Evolutionary conservation across 2,888 invertebrate genomes (phyloP).

Genomic region (Calameuta pallipes): DNA sequence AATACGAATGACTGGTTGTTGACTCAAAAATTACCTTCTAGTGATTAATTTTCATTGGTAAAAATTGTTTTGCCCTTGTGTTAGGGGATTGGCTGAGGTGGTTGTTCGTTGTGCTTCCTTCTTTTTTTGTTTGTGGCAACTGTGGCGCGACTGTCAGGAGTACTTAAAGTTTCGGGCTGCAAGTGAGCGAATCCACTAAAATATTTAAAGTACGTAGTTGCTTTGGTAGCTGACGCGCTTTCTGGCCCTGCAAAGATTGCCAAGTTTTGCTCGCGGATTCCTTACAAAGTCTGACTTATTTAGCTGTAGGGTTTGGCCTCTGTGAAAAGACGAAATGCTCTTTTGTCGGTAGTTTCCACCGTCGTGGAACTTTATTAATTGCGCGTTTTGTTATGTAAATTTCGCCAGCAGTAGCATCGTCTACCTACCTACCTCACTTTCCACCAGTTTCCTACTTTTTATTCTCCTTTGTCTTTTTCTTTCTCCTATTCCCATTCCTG

Average conservation of each 20-base stretch:
- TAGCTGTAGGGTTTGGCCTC: conserved; percentile 36
- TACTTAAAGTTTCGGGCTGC: conserved; percentile 16
- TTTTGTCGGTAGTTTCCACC: conserved; percentile 52
- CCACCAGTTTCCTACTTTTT: conserved; percentile 16
- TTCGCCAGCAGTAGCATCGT: conserved; percentile 38
- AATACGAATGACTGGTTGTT: too few relatives aligned
- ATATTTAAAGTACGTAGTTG: conserved; percentile 33
- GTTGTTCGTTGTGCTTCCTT: not conserved
- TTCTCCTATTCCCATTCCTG: conserved; percentile 21
- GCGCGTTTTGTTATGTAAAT: conserved; percentile 65
- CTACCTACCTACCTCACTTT: conserved; percentile 15
- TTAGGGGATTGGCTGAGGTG: not conserved
- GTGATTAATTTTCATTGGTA: not conserved
- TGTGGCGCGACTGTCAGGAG: not conserved
- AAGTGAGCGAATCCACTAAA: conserved; percentile 30
- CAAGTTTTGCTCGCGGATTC: conserved; percentile 51
- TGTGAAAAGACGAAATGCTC: conserved; percentile 44
- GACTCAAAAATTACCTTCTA: too few relatives aligned
- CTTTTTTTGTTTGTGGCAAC: conserved; percentile 7
- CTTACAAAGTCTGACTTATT: conserved; percentile 59
- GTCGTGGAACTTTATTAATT: conserved; percentile 63
- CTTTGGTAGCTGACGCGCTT: conserved; percentile 24
- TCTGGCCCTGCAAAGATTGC: conserved; percentile 45
- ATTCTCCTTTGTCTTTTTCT: conserved; percentile 12
- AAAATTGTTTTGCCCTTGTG: not conserved